Evolutionary conservation across 2,113 vertebrate species (phyloP), one percentile per base, ranked within the genome.

Genomic region (Pantherophis guttatus): DNA sequence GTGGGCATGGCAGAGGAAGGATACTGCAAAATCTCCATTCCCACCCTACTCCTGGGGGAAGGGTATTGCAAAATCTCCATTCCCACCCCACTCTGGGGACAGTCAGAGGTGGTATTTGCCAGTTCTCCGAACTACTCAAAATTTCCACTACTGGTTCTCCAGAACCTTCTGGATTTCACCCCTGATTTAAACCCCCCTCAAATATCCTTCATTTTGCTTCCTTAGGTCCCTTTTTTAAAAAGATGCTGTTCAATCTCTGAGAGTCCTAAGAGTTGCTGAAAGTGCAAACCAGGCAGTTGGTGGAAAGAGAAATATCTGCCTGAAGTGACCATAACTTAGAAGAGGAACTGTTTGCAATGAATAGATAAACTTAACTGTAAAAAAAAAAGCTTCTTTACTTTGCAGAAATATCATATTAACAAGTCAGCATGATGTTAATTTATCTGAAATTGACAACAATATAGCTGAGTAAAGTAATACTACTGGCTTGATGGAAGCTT

Each of bases 181-280:
- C 4, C 48, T 48, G 5, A 48, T 48, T 48, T 48, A 48, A 87
- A 86, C 5, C 8, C 8, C 15, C 48, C 19, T 39, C 9, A n/a
- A 15, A 65, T 54, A 24, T 89, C 87, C 10, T 44, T 55, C 13
- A 75, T 6, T 55, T 87, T 62, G 10, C 11, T 39, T 62, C 53
- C 86, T 70, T 65, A 44, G 33, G 13, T 50, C 29, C 48, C 24
- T 10, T 53, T 62, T 9, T 52, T 23, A 44, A 15, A 87, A 12
- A 90, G 81, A 44, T 90, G 92, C 81, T 54, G 81, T 93, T 89
- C 89, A 93, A 90, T 81, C 90, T 15, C 92, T 48, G 57, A 70
- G n/a, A 33, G 26, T 53, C n/a, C 23, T 90, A 86, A 87, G 57
- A 52, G 8, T 9, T 81, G n/a, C 50, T 48, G 26, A 87, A 29